Base-by-base conservation (phyloP, 2,113 vertebrate species). In the Gymnogyps californianus region DNA sequence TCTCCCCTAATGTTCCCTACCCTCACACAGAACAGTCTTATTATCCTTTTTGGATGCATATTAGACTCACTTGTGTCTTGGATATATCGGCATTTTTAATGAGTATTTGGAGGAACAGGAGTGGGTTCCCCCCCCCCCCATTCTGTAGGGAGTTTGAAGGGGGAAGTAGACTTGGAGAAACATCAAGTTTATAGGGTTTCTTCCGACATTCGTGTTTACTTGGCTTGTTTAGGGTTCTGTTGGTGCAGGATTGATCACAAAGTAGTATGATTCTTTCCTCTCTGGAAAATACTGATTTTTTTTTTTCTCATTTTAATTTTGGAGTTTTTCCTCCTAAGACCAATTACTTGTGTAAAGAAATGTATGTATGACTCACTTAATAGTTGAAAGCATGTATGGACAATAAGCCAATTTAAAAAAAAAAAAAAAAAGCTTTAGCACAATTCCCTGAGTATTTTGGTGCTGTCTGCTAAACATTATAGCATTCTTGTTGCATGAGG, bases 81-180 rank as follows among this genome's bases (percentile, higher is more conserved):
- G 46, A 54, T 67, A 9, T 66, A 87, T 90, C 26, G 76, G 46
- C 55, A 74, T 88, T 83, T 49, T 89, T 96, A 76, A 79, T 72
- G n/a, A 52, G 19, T 54, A 36, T 40, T 93, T 91, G 58, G 52
- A 91, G 29, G 67, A 96, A 22, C 29, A 80, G 34, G 42, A 57
- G 67, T 65, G 44, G 28, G 66, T 42, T 67, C 7, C 5, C 8
- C 4, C 10, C 42, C 19, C 16, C 13, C 14, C 2, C 10, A 0
- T 64, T 71, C 38, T 76, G 47, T 29, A 65, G 24, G 34, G 32
- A 89, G 21, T 79, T 87, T 67, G 83, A 82, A 90, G n/a, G 28
- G 21, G 19, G 16, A 79, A 65, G 22, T 21, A 79, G 47, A 31
- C 22, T 32, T 64, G 11, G 52, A 64, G 57, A 89, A 81, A 13